A percentile compares a stretch with the other conserved stretches of the same genome.
These are phyloP conservation scores for Grammomys surdaster DNA, from an alignment of 2,113 vertebrate species.

Conservation along the genomic window DNA sequence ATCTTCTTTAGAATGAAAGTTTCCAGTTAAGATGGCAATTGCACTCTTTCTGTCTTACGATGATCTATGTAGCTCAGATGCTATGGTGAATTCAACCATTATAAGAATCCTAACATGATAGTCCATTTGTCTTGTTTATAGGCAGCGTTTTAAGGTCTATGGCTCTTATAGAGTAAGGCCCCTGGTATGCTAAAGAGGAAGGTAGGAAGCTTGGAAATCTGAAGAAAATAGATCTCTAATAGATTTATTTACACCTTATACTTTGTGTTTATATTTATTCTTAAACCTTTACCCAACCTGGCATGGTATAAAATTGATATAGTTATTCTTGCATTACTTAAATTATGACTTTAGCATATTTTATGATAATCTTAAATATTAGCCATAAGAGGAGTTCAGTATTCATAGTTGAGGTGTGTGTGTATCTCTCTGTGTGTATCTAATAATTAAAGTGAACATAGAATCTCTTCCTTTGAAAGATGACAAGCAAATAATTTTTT, in stretches of 20 bases:
- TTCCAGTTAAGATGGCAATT: not conserved
- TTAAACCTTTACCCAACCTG: not conserved
- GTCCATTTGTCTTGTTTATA: not conserved
- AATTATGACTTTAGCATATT: not conserved
- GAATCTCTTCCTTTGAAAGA: not conserved
- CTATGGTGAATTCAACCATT: not conserved
- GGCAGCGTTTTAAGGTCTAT: not conserved
- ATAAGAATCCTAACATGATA: not conserved
- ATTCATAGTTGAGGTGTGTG: not conserved
- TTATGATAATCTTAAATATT: slow-evolving; percentile 1
- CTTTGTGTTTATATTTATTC: not conserved
- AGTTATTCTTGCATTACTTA: not conserved
- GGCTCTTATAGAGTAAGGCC: not conserved
- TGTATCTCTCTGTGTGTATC: not conserved
- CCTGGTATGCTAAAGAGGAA: not conserved
- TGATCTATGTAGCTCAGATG: not conserved
- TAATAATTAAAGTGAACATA: not conserved
- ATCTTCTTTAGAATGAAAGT: not conserved
- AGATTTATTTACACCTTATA: not conserved
- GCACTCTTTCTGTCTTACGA: not conserved
- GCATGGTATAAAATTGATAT: not conserved
- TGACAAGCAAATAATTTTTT: not conserved
- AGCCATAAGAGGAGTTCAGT: not conserved
- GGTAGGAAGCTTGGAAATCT: not conserved
- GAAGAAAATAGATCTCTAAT: not conserved